Evolutionary conservation across 92 coral and sea anemone species (phyloP), one percentile per base, ranked within the genome.

Genomic region (Zoanthus gigantus): DNA sequence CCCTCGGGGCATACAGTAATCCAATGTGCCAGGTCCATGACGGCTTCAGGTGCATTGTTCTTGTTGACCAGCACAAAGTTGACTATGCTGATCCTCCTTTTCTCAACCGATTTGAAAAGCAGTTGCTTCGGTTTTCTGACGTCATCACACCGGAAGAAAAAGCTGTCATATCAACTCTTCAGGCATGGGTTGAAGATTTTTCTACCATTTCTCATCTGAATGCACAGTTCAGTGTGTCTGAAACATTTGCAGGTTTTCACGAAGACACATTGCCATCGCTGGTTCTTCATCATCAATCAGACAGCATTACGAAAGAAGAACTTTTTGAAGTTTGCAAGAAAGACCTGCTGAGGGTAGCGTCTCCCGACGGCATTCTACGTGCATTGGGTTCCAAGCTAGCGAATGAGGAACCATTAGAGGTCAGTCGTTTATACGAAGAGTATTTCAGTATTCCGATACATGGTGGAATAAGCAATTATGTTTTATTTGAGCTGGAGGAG

Each of bases 21-120:
- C 99, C 99, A 6, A 93, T 97, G 97, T 97, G 99, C 78, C 99
- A 97, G 76, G 99, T 97, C 12, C 95, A 97, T 86, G 99, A 97
- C 30, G 98, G 97, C 13, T 97, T 97, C 78, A 94, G 99, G 30
- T 97, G 99, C 72, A 92, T 97, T 74, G 99, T 97, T 75, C 91
- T 97, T 72, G 92, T 95, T 12, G 99, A 97, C 67, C 92, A 97
- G 81, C 83, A 85, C 79, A 95, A 94, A 82, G 96, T 97, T 34
- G 97, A 97, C 54, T 92, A 88, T 84, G 90, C 98, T 17, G 99
- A 97, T 68, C 99, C 99, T 0, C 99, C 99, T 6, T 97, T 97
- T 83, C 93, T 97, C 68, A 97, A 97, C 89, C 93, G 99, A 34
- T 97, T 97, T 74, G 99, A 97, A 82, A 97, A 97, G 87, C 99